Evolutionary conservation across 37 sponge, comb jelly and placozoan species (phyloP).

Genomic region (Cladorhizidae sp.): DNA sequence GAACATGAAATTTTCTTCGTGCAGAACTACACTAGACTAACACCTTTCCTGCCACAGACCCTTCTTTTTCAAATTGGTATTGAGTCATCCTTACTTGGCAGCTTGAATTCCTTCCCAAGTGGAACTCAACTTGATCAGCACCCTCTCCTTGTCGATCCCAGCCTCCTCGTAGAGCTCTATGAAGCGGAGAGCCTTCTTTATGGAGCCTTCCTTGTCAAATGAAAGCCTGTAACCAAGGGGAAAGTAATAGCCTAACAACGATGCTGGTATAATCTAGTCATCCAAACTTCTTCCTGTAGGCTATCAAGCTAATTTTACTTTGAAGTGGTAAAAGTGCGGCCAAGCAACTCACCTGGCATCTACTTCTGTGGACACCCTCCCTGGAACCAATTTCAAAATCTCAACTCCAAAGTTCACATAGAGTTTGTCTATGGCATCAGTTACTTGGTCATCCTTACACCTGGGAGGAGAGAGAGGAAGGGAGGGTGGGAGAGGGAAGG

Average conservation of each 20-base stretch:
- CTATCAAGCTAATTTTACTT: no score
- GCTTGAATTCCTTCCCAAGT: conserved; percentile 99
- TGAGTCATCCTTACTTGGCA: conserved; percentile 78
- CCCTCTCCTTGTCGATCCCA: conserved; percentile 88
- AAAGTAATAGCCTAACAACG: not conserved
- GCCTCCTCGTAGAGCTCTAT: conserved; percentile 92
- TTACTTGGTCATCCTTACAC: conserved; percentile 83
- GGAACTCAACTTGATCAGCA: conserved; percentile 93
- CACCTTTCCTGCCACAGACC: not conserved
- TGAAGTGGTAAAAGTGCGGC: no score
- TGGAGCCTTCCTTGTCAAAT: conserved; percentile 82
- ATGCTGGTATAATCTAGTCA: no score
- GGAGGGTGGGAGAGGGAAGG: not conserved
- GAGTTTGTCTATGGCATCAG: conserved; percentile 93
- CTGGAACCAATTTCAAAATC: conserved; percentile 95
- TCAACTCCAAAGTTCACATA: conserved; percentile 97
- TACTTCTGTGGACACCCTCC: conserved; percentile 98
- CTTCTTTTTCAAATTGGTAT: not conserved
- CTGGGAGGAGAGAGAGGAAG: conserved; percentile 39
- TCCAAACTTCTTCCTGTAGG: no score
- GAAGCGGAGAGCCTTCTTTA: conserved; percentile 88
- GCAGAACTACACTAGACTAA: not conserved
- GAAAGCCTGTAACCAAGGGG: conserved; percentile 71
- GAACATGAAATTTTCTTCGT: no score
- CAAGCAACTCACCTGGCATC: conserved; percentile 85